Evolutionary conservation across 2,888 invertebrate genomes (phyloP), one percentile per base, ranked within the genome.

Genomic region (Perithous albicinctus): DNA sequence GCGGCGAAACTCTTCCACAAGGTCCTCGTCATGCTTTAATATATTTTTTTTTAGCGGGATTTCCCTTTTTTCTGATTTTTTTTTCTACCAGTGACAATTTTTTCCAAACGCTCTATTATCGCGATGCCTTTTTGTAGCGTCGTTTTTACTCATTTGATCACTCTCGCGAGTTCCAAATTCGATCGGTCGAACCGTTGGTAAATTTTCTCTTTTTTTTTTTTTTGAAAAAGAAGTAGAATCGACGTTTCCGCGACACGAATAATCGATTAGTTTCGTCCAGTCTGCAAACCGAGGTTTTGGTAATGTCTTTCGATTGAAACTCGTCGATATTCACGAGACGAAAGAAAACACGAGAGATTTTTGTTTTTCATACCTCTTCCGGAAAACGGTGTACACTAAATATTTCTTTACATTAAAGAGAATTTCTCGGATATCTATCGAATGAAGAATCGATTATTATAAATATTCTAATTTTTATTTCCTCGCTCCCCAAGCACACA

Each of bases 1-100:
- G 88, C 89, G 88, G 88, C 86, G 86, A 89, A 90, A 86, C 86
- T 89, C 90, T 90, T 90, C 86, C 90, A 88, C 86, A 86, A 88
- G 88, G 87, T 90, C 86, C 32, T 74, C 46, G 83, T 87, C 85
- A 73, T 82, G n/a, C 38, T 69, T 38, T 54, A 38, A 54, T 48
- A n/a, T 78, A 67, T 75, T 74, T n/a, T n/a, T n/a, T n/a, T n/a
- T 78, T 66, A 69, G 78, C 79, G 78, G 70, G 77, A 72, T 84
- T 84, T 56, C 41, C 18, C 8, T 1, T 48, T 23, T 6, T 48
- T 54, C 46, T 82, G 75, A 67, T 77, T 81, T 79, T 76, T 76
- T 76, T 73, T 61, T 70, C 66, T 61, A 56, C 15, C 23, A 63
- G 15, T 48, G 32, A 54, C 20, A 38, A 41, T 38, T 38, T 61